Conservation (phyloP, 2,797 vertebrate genomes). For the Acrocephalus scirpaceus region DNA sequence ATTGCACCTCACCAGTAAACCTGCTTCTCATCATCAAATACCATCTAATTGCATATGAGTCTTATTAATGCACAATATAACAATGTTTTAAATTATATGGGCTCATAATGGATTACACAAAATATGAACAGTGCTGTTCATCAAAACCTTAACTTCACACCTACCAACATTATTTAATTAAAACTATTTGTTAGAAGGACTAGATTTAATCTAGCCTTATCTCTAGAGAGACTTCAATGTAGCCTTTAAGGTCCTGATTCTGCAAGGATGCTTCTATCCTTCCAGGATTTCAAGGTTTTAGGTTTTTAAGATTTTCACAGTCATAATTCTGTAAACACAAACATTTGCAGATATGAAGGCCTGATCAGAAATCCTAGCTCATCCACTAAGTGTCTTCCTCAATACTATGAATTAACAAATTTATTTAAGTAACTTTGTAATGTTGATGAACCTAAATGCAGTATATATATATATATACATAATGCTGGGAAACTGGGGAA, state of each 20-base stretch:
- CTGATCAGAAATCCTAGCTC: not conserved
- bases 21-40: slow-evolving; percentile 16
- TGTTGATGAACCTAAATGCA: not conserved
- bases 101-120: not conserved
- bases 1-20: not conserved
- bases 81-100: not conserved
- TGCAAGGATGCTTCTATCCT: not conserved
- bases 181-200: not conserved
- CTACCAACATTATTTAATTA: not conserved
- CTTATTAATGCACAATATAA: not conserved
- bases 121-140: not conserved
- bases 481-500: not conserved
- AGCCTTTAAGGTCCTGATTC: not conserved
- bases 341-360: not conserved
- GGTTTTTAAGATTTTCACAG: not conserved
- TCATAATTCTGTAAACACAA: not conserved
- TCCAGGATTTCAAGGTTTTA: not conserved
- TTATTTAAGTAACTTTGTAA: not conserved
- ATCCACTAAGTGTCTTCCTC: not conserved
- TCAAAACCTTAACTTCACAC: not conserved
- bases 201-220: not conserved
- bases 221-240: not conserved
- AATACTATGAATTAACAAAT: not conserved
- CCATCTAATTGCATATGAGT: not conserved
- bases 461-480: not conserved